Percentiles rank a stretch among this genome's conserved stretches.
phyloP scores from a whole-genome alignment of 2,113 vertebrate species.

The Percopsis transmontana region DNA sequence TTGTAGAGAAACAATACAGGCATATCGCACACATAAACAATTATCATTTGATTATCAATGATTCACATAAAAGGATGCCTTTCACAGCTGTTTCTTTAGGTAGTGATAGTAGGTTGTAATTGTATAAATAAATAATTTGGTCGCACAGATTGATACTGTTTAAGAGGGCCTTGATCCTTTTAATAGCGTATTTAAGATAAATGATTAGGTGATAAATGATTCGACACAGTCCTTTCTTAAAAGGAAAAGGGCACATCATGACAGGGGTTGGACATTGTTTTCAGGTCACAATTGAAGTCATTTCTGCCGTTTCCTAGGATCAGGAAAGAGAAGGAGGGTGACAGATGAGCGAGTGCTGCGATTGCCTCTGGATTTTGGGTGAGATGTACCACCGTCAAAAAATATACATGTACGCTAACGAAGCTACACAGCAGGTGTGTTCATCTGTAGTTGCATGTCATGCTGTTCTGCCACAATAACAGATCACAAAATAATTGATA shows the following conservation, averaged over 20 bases:
- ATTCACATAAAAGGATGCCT: not conserved
- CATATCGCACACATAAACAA: not conserved
- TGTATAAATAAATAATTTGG: not conserved
- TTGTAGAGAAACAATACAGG: not conserved
- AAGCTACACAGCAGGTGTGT: too few species aligned
- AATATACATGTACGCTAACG: not conserved
- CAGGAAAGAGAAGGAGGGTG: slow-evolving; percentile 85
- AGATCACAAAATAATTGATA: too few species aligned
- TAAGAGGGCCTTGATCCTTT: not conserved
- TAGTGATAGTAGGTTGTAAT: not conserved
- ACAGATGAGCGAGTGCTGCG: slow-evolving; percentile 86
- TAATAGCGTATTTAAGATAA: too few species aligned
- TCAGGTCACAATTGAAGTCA: not conserved
- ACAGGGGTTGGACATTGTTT: not conserved
- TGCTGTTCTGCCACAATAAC: too few species aligned
- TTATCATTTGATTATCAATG: slow-evolving; percentile 1
- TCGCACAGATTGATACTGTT: not conserved
- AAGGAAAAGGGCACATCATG: slow-evolving; percentile 5
- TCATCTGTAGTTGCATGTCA: too few species aligned
- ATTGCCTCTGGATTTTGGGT: slow-evolving; percentile 91
- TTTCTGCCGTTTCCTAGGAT: slow-evolving; percentile 65
- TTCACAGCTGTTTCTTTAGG: not conserved
- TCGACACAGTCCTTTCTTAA: not conserved
- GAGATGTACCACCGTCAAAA: slow-evolving; percentile 49
- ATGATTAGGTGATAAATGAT: not conserved